phyloP scores from a whole-genome alignment of 2,113 vertebrate species.

The Thamnophis sirtalis region DNA sequence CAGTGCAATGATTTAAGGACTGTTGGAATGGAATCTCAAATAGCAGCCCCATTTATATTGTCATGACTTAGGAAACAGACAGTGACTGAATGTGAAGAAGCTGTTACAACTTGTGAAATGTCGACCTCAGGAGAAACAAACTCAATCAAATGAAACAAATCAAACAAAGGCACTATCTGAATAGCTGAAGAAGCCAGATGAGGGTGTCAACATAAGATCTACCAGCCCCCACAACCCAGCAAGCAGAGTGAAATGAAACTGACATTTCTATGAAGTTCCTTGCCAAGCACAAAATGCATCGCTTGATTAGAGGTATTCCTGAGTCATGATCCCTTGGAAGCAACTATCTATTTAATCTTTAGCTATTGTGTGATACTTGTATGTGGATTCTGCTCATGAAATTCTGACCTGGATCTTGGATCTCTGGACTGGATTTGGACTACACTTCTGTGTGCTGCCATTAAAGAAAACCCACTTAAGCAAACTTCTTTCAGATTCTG shows the following conservation, averaged over 20 bases:
- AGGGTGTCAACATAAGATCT: not conserved
- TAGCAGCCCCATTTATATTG: not conserved
- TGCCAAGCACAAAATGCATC: not conserved
- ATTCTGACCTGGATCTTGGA: not conserved
- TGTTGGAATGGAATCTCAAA: not conserved
- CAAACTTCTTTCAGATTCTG: not conserved
- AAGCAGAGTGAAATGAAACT: not conserved
- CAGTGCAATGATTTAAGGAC: not conserved
- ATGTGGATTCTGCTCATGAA: not conserved
- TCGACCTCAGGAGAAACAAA: not conserved
- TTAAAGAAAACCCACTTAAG: too few relatives aligned
- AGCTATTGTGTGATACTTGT: not conserved
- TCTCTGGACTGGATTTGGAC: not conserved
- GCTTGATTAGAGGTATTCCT: not conserved
- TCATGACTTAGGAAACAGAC: not conserved
- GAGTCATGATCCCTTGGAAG: not conserved
- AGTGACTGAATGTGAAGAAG: not conserved
- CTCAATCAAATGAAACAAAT: not conserved
- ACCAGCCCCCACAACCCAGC: not conserved
- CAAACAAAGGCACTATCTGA: not conserved
- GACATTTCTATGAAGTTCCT: not conserved
- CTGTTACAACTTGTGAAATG: not conserved
- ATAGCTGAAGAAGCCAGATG: not conserved
- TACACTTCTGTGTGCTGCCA: not conserved
- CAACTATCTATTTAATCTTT: not conserved